These are phyloP conservation scores for Apotomis betuletana DNA, from an alignment of 2,888 invertebrate genomes.

Conservation along the genomic window DNA sequence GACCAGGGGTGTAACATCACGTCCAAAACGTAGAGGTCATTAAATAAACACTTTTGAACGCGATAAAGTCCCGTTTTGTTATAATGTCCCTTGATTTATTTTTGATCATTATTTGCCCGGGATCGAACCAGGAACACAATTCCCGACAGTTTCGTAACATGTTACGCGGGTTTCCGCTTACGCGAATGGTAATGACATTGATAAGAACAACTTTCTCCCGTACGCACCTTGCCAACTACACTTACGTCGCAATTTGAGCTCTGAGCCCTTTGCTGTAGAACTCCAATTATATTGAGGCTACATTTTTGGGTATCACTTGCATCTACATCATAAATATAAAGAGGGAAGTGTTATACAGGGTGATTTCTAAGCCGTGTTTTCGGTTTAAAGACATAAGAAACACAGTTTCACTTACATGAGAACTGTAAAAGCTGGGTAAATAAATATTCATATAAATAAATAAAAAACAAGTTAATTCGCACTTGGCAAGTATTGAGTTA, in stretches of 20 bases:
- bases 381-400: no score
- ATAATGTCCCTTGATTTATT: no score
- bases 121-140: slow-evolving; percentile 27
- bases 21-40: no score
- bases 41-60: no score
- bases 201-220: slow-evolving; percentile 36
- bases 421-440: no score
- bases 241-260: not conserved
- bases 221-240: slow-evolving; percentile 18
- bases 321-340: slow-evolving; percentile 34
- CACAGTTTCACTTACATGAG: no score
- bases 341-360: slow-evolving; percentile 24
- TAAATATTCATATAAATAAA: no score
- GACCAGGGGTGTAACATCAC: no score
- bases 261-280: not conserved
- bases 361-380: not conserved
- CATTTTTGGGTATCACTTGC: slow-evolving; percentile 26
- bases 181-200: slow-evolving; percentile 42
- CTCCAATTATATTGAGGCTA: not conserved
- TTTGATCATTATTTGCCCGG: not conserved
- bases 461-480: no score
- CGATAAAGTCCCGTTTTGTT: no score
- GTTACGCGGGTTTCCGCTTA: slow-evolving; percentile 37
- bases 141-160: slow-evolving; percentile 29
- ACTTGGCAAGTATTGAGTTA: no score